Evolutionary conservation across 2,888 invertebrate species (phyloP).

Genomic region (Leptogaster cylindrica): DNA sequence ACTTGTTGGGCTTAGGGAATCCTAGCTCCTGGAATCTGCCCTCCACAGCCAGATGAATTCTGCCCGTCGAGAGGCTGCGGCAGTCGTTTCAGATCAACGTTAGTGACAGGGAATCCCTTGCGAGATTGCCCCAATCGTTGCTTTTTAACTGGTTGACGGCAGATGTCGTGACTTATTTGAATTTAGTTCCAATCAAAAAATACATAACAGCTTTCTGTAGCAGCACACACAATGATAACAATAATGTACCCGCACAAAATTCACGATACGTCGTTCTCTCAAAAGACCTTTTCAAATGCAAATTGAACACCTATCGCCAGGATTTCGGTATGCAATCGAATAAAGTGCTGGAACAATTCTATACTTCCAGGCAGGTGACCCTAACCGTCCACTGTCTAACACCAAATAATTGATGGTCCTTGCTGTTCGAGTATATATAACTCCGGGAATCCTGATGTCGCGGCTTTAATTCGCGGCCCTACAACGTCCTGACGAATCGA

Average conservation of each 20-base stretch:
- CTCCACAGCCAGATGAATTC: too few species aligned
- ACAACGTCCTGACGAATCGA: slow-evolving; percentile 22
- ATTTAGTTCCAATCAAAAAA: slow-evolving; percentile 19
- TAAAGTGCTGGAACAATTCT: too few species aligned
- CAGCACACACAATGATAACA: slow-evolving; percentile 23
- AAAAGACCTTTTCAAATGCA: slow-evolving; percentile 8
- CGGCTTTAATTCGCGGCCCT: slow-evolving; percentile 13
- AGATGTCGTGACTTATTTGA: background rate
- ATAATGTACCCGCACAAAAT: background rate
- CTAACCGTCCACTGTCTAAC: too few species aligned
- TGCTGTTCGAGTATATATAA: background rate
- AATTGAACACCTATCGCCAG: slow-evolving; percentile 30
- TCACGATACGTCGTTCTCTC: slow-evolving; percentile 1
- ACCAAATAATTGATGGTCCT: background rate
- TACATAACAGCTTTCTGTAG: slow-evolving; percentile 13
- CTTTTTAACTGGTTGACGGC: too few species aligned
- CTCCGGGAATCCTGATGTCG: background rate
- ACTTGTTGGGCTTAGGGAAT: too few species aligned
- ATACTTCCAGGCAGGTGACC: too few species aligned
- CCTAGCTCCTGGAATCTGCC: too few species aligned
- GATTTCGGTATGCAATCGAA: too few species aligned
- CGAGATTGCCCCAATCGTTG: too few species aligned
- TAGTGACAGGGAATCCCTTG: too few species aligned
- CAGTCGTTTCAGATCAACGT: too few species aligned
- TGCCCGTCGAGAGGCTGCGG: too few species aligned